Evolutionary conservation across 2,113 vertebrate genomes (phyloP).

Genomic region (Malaclemys terrapin): DNA sequence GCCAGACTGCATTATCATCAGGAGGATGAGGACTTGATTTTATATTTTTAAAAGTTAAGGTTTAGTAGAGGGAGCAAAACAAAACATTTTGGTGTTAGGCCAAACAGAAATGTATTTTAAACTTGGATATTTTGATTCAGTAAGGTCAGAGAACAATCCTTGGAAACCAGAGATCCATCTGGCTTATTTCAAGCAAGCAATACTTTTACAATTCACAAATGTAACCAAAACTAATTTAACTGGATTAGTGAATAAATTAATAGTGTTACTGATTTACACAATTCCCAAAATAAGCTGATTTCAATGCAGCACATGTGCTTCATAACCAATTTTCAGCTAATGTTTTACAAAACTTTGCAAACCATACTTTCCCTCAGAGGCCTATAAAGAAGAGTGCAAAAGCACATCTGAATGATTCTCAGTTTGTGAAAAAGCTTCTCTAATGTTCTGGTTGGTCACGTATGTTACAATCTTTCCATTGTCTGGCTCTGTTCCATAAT

Average conservation of each 20-base stretch:
- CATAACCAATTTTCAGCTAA: not conserved
- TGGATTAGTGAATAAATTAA: not conserved
- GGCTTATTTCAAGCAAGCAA: not conserved
- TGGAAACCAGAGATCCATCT: not conserved
- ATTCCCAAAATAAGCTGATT: not conserved
- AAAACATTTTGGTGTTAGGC: not conserved
- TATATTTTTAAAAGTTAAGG: not conserved
- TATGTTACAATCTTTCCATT: not conserved
- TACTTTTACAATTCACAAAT: not conserved
- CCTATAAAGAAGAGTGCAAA: not conserved
- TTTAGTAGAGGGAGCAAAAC: not conserved
- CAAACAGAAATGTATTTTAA: not conserved
- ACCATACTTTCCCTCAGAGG: not conserved
- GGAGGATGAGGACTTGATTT: not conserved
- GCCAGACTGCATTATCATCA: not conserved
- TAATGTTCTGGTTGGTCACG: not conserved
- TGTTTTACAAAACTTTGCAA: not conserved
- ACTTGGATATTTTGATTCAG: not conserved
- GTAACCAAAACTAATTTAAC: not conserved
- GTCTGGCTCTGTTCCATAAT: not conserved
- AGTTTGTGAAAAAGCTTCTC: not conserved
- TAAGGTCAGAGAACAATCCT: not conserved
- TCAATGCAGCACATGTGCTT: not conserved
- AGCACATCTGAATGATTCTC: not conserved
- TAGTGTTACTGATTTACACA: not conserved